Evolutionary conservation across 2,113 vertebrate genomes (phyloP).

Genomic region (Strix aluco): DNA sequence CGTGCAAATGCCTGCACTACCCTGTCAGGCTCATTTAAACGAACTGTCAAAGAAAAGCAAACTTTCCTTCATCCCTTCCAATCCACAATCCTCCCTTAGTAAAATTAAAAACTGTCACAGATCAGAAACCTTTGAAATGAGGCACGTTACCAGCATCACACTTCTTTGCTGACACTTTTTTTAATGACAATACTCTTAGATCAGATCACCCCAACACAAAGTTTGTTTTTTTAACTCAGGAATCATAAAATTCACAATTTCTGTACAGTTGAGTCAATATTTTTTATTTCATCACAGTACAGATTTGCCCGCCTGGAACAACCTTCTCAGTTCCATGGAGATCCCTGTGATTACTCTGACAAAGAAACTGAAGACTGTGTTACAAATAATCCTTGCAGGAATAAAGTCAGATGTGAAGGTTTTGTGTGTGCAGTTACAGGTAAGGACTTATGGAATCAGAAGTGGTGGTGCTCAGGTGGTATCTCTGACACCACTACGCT

Average conservation of each 20-base stretch:
- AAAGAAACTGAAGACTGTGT: slow-evolving; percentile 82
- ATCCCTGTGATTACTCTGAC: slow-evolving; percentile 76
- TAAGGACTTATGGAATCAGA: neutral
- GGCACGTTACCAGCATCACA: neutral
- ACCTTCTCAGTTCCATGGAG: slow-evolving; percentile 87
- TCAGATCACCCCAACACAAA: neutral
- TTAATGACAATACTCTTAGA: neutral
- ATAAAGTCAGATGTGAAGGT: slow-evolving; percentile 82
- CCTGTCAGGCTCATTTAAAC: slow-evolving; percentile 43
- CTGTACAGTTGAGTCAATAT: neutral
- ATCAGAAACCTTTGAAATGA: slow-evolving; percentile 6
- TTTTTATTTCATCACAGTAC: slow-evolving; percentile 77
- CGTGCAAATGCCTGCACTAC: neutral
- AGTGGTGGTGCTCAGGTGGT: neutral
- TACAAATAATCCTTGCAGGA: slow-evolving; percentile 76
- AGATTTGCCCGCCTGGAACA: slow-evolving; percentile 79
- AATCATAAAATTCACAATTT: neutral
- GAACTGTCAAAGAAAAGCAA: slow-evolving; percentile 34
- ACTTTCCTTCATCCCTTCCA: slow-evolving; percentile 36
- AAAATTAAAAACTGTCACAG: neutral
- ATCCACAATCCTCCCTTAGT: neutral
- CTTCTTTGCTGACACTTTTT: neutral
- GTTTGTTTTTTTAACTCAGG: slow-evolving; percentile 23
- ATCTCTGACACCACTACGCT: neutral
- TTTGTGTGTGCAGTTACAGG: slow-evolving; percentile 87